These are phyloP conservation scores for Tyto alba DNA, from an alignment of 2,113 vertebrate species.

Conservation along the genomic window DNA sequence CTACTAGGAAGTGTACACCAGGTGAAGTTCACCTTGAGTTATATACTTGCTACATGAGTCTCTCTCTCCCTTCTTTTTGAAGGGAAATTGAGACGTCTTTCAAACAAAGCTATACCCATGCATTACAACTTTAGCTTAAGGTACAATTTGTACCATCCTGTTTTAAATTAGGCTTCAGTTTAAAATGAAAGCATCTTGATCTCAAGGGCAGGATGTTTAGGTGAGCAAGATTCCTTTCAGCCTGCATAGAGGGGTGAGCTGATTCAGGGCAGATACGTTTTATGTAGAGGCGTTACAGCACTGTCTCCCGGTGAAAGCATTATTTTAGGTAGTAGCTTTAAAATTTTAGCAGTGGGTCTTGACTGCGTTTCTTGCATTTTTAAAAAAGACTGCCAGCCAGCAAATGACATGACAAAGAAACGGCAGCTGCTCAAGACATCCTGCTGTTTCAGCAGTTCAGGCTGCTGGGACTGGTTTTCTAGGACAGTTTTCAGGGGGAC, in stretches of 20 bases:
- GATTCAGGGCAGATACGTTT: neutral
- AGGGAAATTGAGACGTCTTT: neutral
- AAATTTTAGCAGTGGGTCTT: neutral
- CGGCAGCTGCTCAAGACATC: neutral
- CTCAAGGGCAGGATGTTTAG: neutral
- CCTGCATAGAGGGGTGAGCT: neutral
- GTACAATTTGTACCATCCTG: neutral
- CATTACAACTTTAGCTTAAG: neutral
- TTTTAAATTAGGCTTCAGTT: neutral
- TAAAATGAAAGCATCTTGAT: neutral
- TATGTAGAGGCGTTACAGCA: neutral
- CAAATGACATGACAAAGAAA: neutral
- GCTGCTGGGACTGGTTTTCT: neutral
- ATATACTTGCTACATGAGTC: neutral
- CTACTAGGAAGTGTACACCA: neutral
- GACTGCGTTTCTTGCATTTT: neutral
- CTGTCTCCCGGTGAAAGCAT: neutral
- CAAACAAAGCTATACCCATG: neutral
- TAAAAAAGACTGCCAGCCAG: neutral
- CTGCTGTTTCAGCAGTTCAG: constrained; percentile 16
- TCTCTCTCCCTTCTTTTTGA: neutral
- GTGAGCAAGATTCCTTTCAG: neutral
- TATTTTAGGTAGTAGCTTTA: neutral
- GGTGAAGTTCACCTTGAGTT: neutral
- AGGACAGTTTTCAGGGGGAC: neutral